Conservation (phyloP, 2,113 vertebrate genomes). For the Ciconia maguari region DNA sequence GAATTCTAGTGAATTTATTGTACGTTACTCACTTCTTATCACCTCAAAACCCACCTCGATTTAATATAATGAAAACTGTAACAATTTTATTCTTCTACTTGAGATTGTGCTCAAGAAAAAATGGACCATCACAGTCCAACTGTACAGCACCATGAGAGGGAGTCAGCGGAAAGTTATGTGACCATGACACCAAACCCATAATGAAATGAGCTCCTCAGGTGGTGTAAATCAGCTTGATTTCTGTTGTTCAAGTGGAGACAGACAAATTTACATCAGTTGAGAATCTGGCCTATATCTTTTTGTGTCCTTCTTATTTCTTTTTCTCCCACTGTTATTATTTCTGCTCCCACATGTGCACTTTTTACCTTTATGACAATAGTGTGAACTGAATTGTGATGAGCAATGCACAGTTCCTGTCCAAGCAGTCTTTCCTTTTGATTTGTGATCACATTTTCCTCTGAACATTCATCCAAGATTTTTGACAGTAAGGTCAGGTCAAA, state of each 20-base stretch:
- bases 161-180: not conserved
- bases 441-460: not conserved
- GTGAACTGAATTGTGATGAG: slow-evolving; percentile 9
- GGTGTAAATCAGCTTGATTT: not conserved
- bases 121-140: not conserved
- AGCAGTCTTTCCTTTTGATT: not conserved
- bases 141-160: not conserved
- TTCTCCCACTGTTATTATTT: not conserved
- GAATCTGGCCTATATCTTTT: not conserved
- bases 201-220: not conserved
- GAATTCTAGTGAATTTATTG: not conserved
- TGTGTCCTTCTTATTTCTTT: not conserved
- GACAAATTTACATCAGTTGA: not conserved
- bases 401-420: not conserved
- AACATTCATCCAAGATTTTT: slow-evolving; percentile 7
- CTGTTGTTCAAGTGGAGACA: not conserved
- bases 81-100: not conserved
- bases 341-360: not conserved
- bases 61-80: not conserved
- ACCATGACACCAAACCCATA: not conserved
- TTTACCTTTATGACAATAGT: not conserved
- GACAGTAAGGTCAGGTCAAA: not conserved
- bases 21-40: not conserved
- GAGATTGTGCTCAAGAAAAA: not conserved
- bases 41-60: not conserved